Percentiles rank a stretch among this genome's conserved stretches.
phyloP scores from a whole-genome alignment of 2,113 vertebrate species.

The Leucoraja erinaceus region DNA sequence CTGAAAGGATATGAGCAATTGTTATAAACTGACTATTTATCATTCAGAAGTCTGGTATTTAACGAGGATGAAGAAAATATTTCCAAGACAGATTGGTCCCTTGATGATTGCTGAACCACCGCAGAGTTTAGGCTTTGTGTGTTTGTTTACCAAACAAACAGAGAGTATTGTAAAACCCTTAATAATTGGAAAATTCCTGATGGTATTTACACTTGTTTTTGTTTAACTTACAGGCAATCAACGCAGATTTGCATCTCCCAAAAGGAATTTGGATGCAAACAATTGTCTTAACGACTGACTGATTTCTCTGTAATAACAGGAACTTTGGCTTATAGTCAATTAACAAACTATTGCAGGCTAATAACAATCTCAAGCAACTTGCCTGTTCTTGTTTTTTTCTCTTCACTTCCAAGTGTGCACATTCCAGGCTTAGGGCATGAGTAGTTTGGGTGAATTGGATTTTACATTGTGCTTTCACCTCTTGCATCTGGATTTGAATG shows the following conservation, averaged over 20 bases:
- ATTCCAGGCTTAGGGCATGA: neutral
- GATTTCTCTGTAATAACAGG: neutral
- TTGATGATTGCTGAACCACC: neutral
- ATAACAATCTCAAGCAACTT: neutral
- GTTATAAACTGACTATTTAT: neutral
- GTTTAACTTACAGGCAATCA: neutral
- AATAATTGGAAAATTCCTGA: neutral
- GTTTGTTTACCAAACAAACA: neutral
- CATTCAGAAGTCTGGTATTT: neutral
- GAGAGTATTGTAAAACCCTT: neutral
- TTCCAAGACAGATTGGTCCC: neutral
- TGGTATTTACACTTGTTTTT: neutral
- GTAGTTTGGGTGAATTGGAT: neutral
- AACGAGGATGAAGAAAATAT: neutral
- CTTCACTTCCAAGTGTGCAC: neutral
- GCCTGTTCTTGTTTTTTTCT: neutral
- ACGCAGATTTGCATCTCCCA: neutral
- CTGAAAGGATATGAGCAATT: neutral
- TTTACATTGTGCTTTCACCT: neutral
- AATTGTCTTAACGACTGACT: neutral
- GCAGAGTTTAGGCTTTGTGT: neutral
- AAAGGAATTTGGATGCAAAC: neutral
- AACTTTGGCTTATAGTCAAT: conserved; percentile 9
- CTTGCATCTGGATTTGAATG: neutral
- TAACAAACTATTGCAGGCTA: neutral